These are phyloP conservation scores for Beroe ovata DNA, from an alignment of 37 sponge, comb jelly and placozoan genomes.

Conservation along the genomic window DNA sequence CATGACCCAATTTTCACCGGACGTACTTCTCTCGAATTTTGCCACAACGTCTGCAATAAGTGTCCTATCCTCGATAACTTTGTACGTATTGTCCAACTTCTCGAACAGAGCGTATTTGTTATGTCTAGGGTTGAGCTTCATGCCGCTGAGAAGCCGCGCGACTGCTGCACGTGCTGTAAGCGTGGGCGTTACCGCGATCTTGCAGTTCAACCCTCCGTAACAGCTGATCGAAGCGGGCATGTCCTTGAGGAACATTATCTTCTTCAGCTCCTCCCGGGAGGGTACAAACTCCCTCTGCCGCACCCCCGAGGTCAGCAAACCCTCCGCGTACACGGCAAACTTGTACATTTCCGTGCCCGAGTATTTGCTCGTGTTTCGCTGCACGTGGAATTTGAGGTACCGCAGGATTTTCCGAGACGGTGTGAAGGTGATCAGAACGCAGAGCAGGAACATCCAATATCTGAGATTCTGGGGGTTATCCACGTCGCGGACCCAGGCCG, in stretches of 20 bases:
- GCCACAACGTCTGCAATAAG: slow-evolving; percentile 85
- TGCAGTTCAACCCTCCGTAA: slow-evolving; percentile 50
- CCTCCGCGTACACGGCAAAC: slow-evolving; percentile 61
- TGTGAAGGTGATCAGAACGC: slow-evolving; percentile 45
- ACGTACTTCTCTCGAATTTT: slow-evolving; percentile 78
- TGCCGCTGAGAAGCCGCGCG: slow-evolving; percentile 48
- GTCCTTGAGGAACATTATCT: slow-evolving; percentile 57
- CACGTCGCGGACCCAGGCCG: slow-evolving; percentile 70
- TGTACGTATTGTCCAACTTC: slow-evolving; percentile 71
- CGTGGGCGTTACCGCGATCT: slow-evolving; percentile 56
- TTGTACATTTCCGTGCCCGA: slow-evolving; percentile 66
- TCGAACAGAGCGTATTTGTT: slow-evolving; percentile 96
- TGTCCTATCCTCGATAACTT: slow-evolving; percentile 79
- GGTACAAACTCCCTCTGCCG: slow-evolving; percentile 51
- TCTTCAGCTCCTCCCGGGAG: slow-evolving; percentile 60
- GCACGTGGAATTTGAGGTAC: slow-evolving; percentile 63
- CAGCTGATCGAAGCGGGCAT: slow-evolving; percentile 51
- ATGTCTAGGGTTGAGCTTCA: slow-evolving; percentile 59
- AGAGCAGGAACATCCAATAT: slow-evolving; percentile 67
- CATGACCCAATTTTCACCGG: background rate
- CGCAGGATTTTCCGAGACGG: slow-evolving; percentile 45
- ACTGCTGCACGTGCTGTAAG: slow-evolving; percentile 46
- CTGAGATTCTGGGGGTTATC: slow-evolving; percentile 61
- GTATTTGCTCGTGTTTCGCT: slow-evolving; percentile 21
- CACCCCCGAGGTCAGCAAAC: slow-evolving; percentile 39